A percentile compares a stretch with the other conserved stretches of the same genome.
Evolutionary conservation across 2,113 vertebrate genomes (phyloP).

Genomic region (Heptranchias perlo): DNA sequence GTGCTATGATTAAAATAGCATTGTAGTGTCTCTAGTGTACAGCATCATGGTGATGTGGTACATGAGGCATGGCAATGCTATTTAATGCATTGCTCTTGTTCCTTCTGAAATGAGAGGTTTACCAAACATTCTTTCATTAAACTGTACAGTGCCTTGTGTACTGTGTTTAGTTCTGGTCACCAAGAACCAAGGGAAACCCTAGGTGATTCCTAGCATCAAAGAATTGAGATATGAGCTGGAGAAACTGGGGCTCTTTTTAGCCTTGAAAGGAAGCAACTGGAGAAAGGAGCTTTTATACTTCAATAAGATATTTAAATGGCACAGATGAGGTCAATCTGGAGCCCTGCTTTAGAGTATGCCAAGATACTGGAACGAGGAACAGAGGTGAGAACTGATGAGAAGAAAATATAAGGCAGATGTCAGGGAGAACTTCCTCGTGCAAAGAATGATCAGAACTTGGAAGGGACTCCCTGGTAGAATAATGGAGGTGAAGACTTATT

Average conservation of each 20-base stretch:
- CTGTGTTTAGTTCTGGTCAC: not conserved
- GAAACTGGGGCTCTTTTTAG: not conserved
- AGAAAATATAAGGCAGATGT: not conserved
- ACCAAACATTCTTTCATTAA: not conserved
- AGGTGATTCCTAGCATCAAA: not conserved
- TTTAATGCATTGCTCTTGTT: not conserved
- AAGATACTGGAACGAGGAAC: not conserved
- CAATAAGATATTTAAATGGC: not conserved
- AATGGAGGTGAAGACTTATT: not conserved
- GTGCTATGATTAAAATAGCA: not conserved
- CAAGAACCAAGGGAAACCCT: not conserved
- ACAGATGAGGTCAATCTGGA: not conserved
- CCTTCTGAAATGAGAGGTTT: not conserved
- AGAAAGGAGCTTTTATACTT: not conserved
- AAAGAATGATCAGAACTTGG: not conserved
- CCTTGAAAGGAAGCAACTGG: not conserved
- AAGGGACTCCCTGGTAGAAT: not conserved
- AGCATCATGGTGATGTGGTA: not conserved
- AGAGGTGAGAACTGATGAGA: not conserved
- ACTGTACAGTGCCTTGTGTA: not conserved
- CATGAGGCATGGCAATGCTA: not conserved
- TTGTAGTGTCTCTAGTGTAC: not conserved
- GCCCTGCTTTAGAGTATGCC: not conserved
- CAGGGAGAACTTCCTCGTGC: not conserved
- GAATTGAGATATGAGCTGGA: not conserved